Conservation (phyloP, 2,113 vertebrate species). For the Nicator chloris region DNA sequence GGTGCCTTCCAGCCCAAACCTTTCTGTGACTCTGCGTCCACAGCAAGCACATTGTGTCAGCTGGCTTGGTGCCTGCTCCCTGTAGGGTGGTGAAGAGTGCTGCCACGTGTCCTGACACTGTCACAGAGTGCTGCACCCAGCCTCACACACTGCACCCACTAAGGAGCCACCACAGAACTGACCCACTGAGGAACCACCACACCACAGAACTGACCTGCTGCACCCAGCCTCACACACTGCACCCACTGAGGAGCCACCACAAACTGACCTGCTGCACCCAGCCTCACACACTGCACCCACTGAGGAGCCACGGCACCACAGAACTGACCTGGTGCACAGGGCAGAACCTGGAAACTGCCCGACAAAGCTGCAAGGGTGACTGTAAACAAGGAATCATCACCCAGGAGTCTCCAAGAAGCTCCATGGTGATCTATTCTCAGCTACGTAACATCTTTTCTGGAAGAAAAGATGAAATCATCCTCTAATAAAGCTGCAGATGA, state of each 20-base stretch:
- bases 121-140: background rate
- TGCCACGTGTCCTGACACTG: rapidly evolving
- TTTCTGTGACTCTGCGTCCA: background rate
- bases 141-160: rapidly evolving
- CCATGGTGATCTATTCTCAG: background rate
- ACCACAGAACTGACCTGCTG: background rate
- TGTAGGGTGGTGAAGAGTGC: background rate
- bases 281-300: too few species aligned
- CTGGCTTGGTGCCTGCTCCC: background rate
- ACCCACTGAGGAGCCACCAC: background rate
- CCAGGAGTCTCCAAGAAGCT: background rate
- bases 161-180: background rate
- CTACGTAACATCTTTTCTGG: background rate
- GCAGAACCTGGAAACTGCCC: rapidly evolving
- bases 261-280: too few species aligned
- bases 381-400: background rate
- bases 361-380: background rate
- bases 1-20: background rate
- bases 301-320: background rate
- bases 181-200: background rate
- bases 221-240: background rate
- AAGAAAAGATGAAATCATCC: background rate
- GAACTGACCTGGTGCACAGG: background rate
- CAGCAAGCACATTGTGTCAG: background rate
- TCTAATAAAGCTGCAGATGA: background rate